Conservation (phyloP, 2,797 vertebrate species). For the Amblyopsis hoosieri region DNA sequence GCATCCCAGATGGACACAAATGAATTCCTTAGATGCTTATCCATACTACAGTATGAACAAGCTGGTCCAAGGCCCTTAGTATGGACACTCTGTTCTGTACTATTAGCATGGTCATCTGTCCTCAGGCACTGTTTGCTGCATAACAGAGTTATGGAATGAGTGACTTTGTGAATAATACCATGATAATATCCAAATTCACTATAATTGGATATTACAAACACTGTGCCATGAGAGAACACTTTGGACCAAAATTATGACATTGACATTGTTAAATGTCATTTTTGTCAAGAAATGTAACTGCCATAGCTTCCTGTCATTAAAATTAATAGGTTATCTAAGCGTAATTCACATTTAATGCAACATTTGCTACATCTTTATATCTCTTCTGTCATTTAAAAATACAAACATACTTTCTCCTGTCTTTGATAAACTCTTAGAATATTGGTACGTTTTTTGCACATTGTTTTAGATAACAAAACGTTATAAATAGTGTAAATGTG, state of each 20-base stretch:
- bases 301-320: conserved; percentile 55
- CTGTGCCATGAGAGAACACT: not conserved
- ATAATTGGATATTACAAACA: no score
- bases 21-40: conserved; percentile 46
- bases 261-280: not conserved
- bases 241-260: not conserved
- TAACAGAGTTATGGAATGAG: conserved; percentile 12
- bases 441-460: conserved; percentile 6
- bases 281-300: conserved; percentile 35
- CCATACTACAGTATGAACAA: conserved; percentile 10
- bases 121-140: conserved; percentile 24
- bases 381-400: not conserved
- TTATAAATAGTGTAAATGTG: no score
- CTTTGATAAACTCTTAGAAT: conserved; percentile 23
- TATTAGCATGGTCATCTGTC: conserved; percentile 48
- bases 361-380: conserved; percentile 35
- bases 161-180: conserved; percentile 11
- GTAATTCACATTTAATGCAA: conserved; percentile 62
- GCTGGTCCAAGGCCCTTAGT: conserved; percentile 45
- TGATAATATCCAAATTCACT: no score
- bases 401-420: conserved; percentile 4
- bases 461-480: no score
- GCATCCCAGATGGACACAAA: conserved; percentile 44
- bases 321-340: conserved; percentile 50
- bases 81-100: conserved; percentile 30